Base-by-base conservation (phyloP, 2,113 vertebrate genomes). In the Sebastes fasciatus region DNA sequence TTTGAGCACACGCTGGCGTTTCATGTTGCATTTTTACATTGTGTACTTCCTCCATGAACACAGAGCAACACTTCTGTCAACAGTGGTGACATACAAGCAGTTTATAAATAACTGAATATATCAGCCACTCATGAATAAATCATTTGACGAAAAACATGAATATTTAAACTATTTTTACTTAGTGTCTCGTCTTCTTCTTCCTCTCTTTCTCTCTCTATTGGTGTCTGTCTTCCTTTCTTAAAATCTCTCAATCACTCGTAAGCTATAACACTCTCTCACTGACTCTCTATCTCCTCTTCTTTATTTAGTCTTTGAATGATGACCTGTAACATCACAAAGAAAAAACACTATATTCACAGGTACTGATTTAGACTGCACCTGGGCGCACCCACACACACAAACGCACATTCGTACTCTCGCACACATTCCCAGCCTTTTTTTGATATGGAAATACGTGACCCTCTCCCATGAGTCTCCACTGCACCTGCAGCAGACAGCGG, bases 101-200 rank as follows among this genome's bases (percentile, higher is more conserved):
- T 82, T 88, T 87, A 89, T 88, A 90, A 91, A 93, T 88, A 93
- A 84, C 87, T 64, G 40, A 79, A 74, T 80, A 77, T 82, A 82
- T 87, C 79, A 87, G 74, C 66, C 68, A 60, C 78, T 77, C 57
- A 85, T 93, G 77, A 91, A 94, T 93, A 88, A 87, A 90, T 85
- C 78, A 90, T 90, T 77, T 77, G 17, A 84, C 6, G n/a, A 70
- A 79, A 73, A 86, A 71, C 68, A 90, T 89, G 79, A 89, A 92
- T 94, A 89, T 90, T 88, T 85, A 85, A 89, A 87, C 66, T 63
- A 58, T 84, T 84, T 88, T 72, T 85, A 82, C 58, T 77, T 75
- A 63, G 51, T 80, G 26, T 58, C 8, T 79, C 64, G 67, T 86
- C 26, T 70, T 71, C 42, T 81, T 70, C 65, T 80, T 5, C 7